Conservation (phyloP, 1,140 invertebrate species). For the Meloidogyne hapla region DNA sequence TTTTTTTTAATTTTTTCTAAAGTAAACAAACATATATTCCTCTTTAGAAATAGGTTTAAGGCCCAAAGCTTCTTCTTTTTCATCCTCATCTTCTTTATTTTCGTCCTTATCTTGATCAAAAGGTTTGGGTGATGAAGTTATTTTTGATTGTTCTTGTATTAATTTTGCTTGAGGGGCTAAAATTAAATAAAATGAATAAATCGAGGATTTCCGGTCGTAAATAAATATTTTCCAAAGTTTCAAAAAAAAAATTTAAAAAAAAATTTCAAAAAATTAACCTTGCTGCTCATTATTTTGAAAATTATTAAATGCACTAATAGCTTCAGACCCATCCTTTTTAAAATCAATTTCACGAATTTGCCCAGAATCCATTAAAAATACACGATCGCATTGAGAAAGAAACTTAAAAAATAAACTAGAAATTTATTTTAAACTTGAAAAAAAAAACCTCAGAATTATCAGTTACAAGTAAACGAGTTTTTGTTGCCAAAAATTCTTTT, state of each 20-base stretch:
- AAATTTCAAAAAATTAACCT: no score
- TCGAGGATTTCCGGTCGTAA: no score
- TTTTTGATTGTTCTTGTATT: not conserved
- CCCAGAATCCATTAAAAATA: constrained; percentile 68
- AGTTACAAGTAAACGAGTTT: constrained; percentile 59
- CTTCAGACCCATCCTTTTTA: constrained; percentile 24
- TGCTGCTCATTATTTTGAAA: not conserved
- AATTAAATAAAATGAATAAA: no score
- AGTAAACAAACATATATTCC: constrained; percentile 9
- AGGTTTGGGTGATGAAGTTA: not conserved
- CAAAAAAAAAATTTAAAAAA: no score
- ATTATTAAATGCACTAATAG: not conserved
- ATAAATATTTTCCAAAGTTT: no score
- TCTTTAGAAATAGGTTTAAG: constrained; percentile 11
- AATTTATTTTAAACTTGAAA: not conserved
- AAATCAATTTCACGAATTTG: constrained; percentile 51
- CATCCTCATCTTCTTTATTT: not conserved
- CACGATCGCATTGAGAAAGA: constrained; percentile 67
- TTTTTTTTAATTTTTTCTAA: not conserved
- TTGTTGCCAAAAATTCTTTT: constrained; percentile 50
- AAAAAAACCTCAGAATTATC: constrained; percentile 51
- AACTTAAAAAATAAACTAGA: constrained; percentile 59
- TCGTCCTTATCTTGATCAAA: not conserved
- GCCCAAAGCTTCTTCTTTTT: constrained; percentile 23
- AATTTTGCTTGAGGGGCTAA: not conserved